Base-by-base conservation (phyloP, 2,113 vertebrate genomes). In the Benitochromis conjunctus region DNA sequence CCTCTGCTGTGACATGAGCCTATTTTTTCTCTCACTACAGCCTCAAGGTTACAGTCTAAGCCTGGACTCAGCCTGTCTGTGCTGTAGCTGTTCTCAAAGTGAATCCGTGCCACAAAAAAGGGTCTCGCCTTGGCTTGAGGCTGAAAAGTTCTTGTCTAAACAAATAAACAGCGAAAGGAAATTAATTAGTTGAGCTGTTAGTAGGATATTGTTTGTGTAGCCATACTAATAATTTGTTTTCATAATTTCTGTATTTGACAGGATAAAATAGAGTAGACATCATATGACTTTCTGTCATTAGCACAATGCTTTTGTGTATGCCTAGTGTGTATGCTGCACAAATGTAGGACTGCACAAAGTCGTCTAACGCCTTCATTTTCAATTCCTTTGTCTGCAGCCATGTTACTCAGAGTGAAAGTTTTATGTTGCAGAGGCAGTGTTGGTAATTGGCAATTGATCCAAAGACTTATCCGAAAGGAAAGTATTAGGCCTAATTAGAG, bases 21-120 rank as follows among this genome's bases (percentile, higher is more conserved):
- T 29, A 19, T 54, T 46, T 81, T 66, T 11, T 62, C 51, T 56
- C 31, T 78, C 58, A 81, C 11, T 9, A 12, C 36, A 38, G 77
- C 77, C 85, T 74, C 41, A 21, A 83, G 79, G 57, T 83, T 77
- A 57, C 31, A 56, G 79, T 83, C 81, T 83, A 13, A 90, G 41
- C 54, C 58, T 69, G 76, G 76, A 83, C 84, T 81, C 66, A 36
- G 58, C 85, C 54, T 29, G 82, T 81, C 76, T 80, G 26, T 53
- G 11, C 55, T 62, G 46, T n/a, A 36, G 56, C 88, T 79, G 62
- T 62, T 24, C 29, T 83, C 34, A 21, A 58, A 54, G 81, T 69
- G 81, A 82, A 82, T 87, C 60, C 10, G 18, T 16, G 31, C 36
- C 58, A 55, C 11, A 34, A 10, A 80, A 48, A 80, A 66, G 48